Evolutionary conservation across 1,140 invertebrate species (phyloP).

Genomic region (Spodoptera litura): DNA sequence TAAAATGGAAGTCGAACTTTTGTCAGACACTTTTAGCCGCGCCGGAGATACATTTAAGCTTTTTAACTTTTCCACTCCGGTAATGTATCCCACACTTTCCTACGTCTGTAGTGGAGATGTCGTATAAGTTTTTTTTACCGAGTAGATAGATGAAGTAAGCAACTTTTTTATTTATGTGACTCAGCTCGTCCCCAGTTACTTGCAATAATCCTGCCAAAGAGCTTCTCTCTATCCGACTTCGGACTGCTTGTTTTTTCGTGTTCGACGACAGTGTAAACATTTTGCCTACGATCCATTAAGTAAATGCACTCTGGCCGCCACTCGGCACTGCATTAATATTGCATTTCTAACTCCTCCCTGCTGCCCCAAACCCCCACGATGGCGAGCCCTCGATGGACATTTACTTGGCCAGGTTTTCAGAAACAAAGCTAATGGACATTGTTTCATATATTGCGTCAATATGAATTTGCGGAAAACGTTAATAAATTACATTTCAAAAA

Average conservation of each 20-base stretch:
- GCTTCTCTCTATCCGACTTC: constrained; percentile 62
- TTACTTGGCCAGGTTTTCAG: constrained; percentile 53
- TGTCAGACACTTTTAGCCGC: constrained; percentile 86
- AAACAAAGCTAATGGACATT: constrained; percentile 54
- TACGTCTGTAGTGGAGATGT: constrained; percentile 76
- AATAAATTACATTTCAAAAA: not conserved
- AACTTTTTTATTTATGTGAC: constrained; percentile 75
- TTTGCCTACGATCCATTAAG: constrained; percentile 82
- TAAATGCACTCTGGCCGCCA: constrained; percentile 81
- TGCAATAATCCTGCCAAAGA: constrained; percentile 72
- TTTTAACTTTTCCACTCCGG: constrained; percentile 86
- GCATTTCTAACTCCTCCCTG: constrained; percentile 76
- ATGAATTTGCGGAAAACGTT: constrained; percentile 2
- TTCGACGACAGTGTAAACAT: constrained; percentile 75
- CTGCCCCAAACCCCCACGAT: constrained; percentile 48
- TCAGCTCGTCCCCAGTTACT: constrained; percentile 63
- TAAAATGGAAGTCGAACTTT: constrained; percentile 86
- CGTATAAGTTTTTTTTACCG: constrained; percentile 74
- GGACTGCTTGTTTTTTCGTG: constrained; percentile 64
- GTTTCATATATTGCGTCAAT: constrained; percentile 33
- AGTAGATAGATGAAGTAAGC: constrained; percentile 66
- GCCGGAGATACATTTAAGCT: constrained; percentile 86
- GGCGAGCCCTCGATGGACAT: constrained; percentile 54
- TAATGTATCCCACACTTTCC: constrained; percentile 84
- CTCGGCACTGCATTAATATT: constrained; percentile 84